phyloP scores from a whole-genome alignment of 2,113 vertebrate species.

The Mungos mungo region DNA sequence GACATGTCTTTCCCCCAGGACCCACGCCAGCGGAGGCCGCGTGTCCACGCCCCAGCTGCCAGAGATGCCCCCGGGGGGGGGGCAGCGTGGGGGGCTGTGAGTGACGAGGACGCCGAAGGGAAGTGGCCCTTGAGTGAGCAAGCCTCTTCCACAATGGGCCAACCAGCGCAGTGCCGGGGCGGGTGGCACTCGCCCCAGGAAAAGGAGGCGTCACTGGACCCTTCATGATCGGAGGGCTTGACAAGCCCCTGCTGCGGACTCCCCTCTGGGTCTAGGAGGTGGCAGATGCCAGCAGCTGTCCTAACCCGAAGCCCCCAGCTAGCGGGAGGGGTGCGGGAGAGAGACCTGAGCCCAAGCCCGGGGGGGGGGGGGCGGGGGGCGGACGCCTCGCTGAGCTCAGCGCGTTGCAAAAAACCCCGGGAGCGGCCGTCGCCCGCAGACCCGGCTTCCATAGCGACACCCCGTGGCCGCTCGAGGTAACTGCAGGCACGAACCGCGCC shows the following conservation, averaged over 20 bases:
- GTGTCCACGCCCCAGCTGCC: fast-evolving
- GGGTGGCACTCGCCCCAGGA: neutral
- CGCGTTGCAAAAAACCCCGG: neutral
- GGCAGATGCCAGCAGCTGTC: neutral
- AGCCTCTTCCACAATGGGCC: neutral
- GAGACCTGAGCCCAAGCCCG: neutral
- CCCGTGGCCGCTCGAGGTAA: conserved; percentile 1
- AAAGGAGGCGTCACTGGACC: neutral
- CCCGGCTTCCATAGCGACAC: conserved; percentile 18
- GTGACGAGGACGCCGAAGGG: neutral
- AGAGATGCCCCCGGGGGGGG: neutral
- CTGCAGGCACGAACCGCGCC: neutral
- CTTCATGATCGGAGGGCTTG: neutral
- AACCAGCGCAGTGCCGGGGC: no score
- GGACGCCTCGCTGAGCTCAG: no score
- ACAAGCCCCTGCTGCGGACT: no score
- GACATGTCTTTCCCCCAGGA: no score
- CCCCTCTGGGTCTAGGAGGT: neutral
- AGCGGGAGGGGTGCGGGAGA: neutral
- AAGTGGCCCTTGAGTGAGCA: fast-evolving
- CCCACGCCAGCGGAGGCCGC: neutral
- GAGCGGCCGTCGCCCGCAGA: no score
- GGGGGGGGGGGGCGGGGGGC: no score
- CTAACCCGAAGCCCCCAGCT: neutral
- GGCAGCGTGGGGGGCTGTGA: fast-evolving